Conservation (phyloP, 2,113 vertebrate species). For the Tautogolabrus adspersus region DNA sequence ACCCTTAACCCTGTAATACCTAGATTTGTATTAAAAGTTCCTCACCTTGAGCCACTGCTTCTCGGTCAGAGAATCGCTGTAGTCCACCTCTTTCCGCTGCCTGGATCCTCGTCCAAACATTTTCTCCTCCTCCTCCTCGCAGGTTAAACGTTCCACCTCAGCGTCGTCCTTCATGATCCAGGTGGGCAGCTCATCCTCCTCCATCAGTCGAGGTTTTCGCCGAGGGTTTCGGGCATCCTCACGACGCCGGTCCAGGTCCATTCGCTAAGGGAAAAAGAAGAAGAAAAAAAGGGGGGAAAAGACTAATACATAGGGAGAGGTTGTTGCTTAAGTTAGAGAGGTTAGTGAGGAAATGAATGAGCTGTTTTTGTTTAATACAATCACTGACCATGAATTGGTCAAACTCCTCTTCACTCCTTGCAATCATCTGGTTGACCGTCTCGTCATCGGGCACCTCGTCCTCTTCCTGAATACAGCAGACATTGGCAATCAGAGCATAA, state of each 20-base stretch:
- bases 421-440: constrained; percentile 98
- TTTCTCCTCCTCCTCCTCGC: constrained; percentile 97
- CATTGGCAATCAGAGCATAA: constrained; percentile 60
- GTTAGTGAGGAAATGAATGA: not conserved
- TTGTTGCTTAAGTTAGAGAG: not conserved
- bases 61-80: constrained; percentile 96
- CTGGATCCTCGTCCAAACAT: constrained; percentile 97
- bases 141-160: constrained; percentile 96
- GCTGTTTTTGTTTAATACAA: not conserved
- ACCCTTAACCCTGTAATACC: too few species aligned
- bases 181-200: constrained; percentile 95
- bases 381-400: constrained; percentile 86
- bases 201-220: constrained; percentile 95
- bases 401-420: constrained; percentile 95
- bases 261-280: constrained; percentile 82
- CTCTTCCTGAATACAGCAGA: constrained; percentile 88
- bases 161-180: constrained; percentile 99
- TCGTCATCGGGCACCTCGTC: constrained; percentile 97
- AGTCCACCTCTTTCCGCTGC: constrained; percentile 95
- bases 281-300: not conserved
- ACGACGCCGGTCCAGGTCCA: constrained; percentile 95
- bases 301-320: not conserved
- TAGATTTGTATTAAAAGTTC: too few species aligned
- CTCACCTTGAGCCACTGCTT: constrained; percentile 93
- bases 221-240: constrained; percentile 96